Evolutionary conservation across 2,888 invertebrate species (phyloP), one percentile per base, ranked within the genome.

Genomic region (Tiliacea aurago): DNA sequence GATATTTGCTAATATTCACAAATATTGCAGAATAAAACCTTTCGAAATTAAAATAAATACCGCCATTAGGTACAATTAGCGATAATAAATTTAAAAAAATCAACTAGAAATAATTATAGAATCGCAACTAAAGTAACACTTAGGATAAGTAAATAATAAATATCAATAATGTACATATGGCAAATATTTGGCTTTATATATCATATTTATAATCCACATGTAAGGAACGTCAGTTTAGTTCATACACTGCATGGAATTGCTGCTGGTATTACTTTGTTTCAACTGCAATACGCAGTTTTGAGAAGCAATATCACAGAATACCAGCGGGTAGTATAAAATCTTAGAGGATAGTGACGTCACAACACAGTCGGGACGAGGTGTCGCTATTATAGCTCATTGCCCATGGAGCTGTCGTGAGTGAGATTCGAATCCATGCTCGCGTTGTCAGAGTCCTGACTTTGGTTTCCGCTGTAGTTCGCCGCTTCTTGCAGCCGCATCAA

Each of bases 401-500:
- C 96, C 93, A 96, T 97, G 28, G 97, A 97, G 91, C 97, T 97
- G 89, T 97, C 97, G 89, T 97, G 97, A 10, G 98, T 97, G 90
- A 98, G 96, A 95, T 97, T 98, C 81, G 98, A 98, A 92, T 98
- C 98, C 91, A 98, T 96, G 90, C 98, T 98, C 84, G 98, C 98
- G 89, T 98, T 98, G 93, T 99, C 99, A 0, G 98, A 98, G 95
- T 99, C 99, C 90, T 98, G 98, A 92, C 98, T 98, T 95, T 98
- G 98, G 87, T 98, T 98, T 90, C 98, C 98, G 87, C 98, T 98
- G 95, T 98, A 98, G 95, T 98, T 99, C 64, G 99, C 99, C 43
- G 99, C 99, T 96, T 99, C 99, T 96, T 99, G 99, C 66, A 99
- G 97, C 85, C 99, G 97, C 99, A 99, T 99, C 91, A 99, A 95